A percentile compares a stretch with the other conserved stretches of the same genome.
phyloP scores from a whole-genome alignment of 2,797 vertebrate species.

The Spheniscus humboldti region DNA sequence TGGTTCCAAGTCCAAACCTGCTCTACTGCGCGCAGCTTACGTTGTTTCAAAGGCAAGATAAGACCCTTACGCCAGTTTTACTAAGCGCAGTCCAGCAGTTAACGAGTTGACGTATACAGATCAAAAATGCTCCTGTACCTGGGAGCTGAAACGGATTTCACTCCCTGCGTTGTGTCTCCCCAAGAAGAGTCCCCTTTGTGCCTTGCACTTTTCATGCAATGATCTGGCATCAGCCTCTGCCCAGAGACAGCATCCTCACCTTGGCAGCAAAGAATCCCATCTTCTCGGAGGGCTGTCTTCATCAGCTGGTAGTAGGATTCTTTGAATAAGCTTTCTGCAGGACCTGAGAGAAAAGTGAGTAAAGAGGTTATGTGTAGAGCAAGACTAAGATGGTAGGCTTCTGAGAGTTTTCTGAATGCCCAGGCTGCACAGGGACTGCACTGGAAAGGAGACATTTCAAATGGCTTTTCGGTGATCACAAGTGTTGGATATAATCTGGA shows the following conservation, averaged over 20 bases:
- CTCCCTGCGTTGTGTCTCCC: not conserved
- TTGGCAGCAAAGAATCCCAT: slow-evolving; percentile 95
- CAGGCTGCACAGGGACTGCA: not conserved
- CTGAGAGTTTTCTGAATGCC: not conserved
- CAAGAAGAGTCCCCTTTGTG: not conserved
- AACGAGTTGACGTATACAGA: not conserved
- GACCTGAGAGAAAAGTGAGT: slow-evolving; percentile 69
- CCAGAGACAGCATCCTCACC: slow-evolving; percentile 70
- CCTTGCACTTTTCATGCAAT: not conserved
- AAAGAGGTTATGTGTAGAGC: not conserved
- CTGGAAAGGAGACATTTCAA: not conserved
- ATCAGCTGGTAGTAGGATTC: slow-evolving; percentile 97
- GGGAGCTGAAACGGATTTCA: not conserved
- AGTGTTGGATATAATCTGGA: not conserved
- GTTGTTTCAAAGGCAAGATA: not conserved
- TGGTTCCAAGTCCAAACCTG: slow-evolving; percentile 28
- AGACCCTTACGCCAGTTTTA: not conserved
- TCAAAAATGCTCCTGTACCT: not conserved
- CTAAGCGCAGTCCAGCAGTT: not conserved
- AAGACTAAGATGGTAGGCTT: not conserved
- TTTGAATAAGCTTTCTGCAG: slow-evolving; percentile 97
- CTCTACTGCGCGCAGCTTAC: not conserved
- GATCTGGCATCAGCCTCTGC: not conserved
- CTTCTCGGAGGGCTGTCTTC: slow-evolving; percentile 89
- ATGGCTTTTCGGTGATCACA: not conserved